These are phyloP conservation scores for Aythya baeri DNA, from an alignment of 2,113 vertebrate genomes.

Conservation along the genomic window DNA sequence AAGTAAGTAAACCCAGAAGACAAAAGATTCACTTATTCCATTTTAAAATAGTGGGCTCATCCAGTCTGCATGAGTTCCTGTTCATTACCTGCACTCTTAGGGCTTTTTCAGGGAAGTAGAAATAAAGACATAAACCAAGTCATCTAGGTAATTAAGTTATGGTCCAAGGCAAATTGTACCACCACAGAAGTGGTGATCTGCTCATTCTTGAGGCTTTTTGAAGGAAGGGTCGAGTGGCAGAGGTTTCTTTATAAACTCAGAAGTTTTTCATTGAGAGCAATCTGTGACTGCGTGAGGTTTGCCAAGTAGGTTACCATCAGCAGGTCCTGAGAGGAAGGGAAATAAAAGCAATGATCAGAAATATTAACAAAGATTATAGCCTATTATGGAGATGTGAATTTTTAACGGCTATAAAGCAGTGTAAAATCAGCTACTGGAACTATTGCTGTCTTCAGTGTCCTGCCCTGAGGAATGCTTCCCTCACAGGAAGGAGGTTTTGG, in stretches of 20 bases:
- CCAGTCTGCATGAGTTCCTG: neutral
- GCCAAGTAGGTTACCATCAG: constrained; percentile 97
- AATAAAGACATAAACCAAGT: neutral
- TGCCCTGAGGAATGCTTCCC: neutral
- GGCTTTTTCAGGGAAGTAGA: neutral
- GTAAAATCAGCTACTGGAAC: neutral
- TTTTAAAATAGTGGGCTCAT: constrained; percentile 1
- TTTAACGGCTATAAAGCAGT: neutral
- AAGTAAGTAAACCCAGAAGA: neutral
- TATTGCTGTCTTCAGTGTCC: neutral
- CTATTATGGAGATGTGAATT: neutral
- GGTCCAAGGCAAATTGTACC: constrained; percentile 4
- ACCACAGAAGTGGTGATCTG: neutral
- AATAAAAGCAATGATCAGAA: neutral
- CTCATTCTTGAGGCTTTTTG: neutral
- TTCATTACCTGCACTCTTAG: neutral
- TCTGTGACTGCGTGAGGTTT: constrained; percentile 94
- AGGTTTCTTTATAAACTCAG: constrained; percentile 79
- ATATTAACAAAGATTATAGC: neutral
- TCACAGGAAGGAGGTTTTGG: neutral
- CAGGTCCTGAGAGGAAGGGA: constrained; percentile 81
- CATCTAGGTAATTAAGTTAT: constrained; percentile 10
- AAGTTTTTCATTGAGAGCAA: constrained; percentile 94
- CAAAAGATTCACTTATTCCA: neutral
- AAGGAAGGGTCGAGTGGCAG: neutral